phyloP scores from a whole-genome alignment of 2,888 invertebrate species.

The Meloe dianella region DNA sequence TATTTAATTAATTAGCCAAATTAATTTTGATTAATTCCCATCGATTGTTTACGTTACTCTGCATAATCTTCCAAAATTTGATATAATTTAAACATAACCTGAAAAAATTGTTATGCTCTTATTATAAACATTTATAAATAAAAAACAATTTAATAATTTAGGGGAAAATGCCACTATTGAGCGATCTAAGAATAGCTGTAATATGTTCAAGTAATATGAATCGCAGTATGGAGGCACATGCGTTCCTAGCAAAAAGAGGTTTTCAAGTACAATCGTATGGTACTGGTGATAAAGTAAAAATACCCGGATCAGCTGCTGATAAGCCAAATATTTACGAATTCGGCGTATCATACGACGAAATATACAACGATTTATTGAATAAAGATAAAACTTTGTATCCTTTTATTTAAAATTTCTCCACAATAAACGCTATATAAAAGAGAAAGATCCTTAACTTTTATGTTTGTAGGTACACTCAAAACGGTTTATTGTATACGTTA shows the following conservation, averaged over 20 bases:
- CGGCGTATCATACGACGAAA: slow-evolving; percentile 92
- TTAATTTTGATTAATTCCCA: not conserved
- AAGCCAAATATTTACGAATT: slow-evolving; percentile 98
- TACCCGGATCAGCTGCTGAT: slow-evolving; percentile 93
- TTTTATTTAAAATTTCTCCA: not conserved
- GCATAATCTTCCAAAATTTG: not conserved
- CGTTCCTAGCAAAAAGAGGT: slow-evolving; percentile 95
- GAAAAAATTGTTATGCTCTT: not conserved
- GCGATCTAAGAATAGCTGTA: slow-evolving; percentile 82
- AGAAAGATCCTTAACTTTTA: slow-evolving; percentile 10
- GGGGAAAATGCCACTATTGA: slow-evolving; percentile 20
- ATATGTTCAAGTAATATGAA: slow-evolving; percentile 99
- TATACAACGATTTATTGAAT: slow-evolving; percentile 87
- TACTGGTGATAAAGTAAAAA: slow-evolving; percentile 93
- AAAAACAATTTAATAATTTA: not conserved
- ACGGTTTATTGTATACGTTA: slow-evolving; percentile 96
- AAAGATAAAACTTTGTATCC: slow-evolving; percentile 88
- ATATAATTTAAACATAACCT: not conserved
- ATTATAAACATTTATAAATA: not conserved
- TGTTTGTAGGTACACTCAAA: slow-evolving; percentile 76
- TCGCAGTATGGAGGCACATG: slow-evolving; percentile 99
- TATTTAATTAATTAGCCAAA: not conserved
- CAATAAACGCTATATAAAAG: not conserved
- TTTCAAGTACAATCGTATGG: slow-evolving; percentile 94
- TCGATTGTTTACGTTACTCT: not conserved